Evolutionary conservation across 92 coral and sea anemone genomes (phyloP), one percentile per base, ranked within the genome.

Genomic region (Parazoanthus atlanticus): DNA sequence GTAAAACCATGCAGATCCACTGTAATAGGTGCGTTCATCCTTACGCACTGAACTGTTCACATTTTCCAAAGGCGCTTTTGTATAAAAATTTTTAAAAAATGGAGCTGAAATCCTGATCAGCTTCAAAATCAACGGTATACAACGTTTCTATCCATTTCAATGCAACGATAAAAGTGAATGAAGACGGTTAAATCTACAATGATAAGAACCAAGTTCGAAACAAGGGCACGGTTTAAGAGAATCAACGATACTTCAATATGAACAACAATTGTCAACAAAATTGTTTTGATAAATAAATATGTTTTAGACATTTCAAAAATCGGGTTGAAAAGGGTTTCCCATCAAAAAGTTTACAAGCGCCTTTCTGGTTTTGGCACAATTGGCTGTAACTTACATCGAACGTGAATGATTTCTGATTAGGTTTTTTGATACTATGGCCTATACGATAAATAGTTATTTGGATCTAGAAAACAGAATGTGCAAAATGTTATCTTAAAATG

Each of bases 11-110:
- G n/a, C 2, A 61, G 9, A 61, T 61, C 69, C 9, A 6, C 9
- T 61, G 69, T 23, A 25, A 36, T 36, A 36, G 38, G 69, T 61
- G 21, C 28, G 28, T 61, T 21, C 16, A 61, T 4, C 69, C 21
- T 19, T 61, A 5, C 69, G 10, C 69, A 5, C 8, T 61, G 28
- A 23, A 61, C 69, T 61, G 26, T 8, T 73, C 10, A 13, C 43
- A 73, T 29, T 73, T 73, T 73, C 58, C 43, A 73, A 73, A 29
- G 12, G 43, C 77, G 77, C 77, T 32, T 43, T 73, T 73, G 77
- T 73, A 16, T 73, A 73, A 73, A 73, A 73, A 29, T 6, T 11
- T 23, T 28, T 28, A 73, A 31, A 3, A 73, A 3, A 12, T 10
- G 12, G 2, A 73, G 6, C 77, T 15, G 43, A 73, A 73, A 73